Evolutionary conservation across 2,113 vertebrate species (phyloP).

Genomic region (Sterna hirundo): DNA sequence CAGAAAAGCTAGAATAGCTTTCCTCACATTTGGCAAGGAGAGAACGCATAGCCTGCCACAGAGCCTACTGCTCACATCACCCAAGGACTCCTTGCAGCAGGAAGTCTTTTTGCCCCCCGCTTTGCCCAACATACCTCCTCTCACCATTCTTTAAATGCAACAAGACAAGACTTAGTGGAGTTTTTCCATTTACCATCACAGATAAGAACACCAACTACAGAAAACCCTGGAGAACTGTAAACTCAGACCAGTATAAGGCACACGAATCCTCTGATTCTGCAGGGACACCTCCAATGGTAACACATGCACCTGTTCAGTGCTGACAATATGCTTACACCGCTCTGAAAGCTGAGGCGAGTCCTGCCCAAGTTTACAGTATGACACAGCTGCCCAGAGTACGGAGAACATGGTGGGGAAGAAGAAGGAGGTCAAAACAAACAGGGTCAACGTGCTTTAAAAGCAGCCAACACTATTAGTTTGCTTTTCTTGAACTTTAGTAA

Average conservation of each 20-base stretch:
- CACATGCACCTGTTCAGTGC: rapidly evolving
- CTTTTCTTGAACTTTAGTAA: not conserved
- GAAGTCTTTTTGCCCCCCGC: too few relatives aligned
- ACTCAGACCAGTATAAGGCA: not conserved
- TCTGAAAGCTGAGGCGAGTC: not conserved
- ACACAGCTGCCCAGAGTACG: not conserved
- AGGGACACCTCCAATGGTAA: not conserved
- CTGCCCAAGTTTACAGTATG: not conserved
- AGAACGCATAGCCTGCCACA: not conserved
- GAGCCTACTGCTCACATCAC: not conserved
- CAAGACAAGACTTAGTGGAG: not conserved
- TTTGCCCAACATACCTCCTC: not conserved
- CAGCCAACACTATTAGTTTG: not conserved
- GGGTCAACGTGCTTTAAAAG: not conserved
- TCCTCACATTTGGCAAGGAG: not conserved
- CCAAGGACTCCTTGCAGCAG: not conserved
- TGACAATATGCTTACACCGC: not conserved
- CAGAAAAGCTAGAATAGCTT: not conserved
- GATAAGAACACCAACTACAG: not conserved
- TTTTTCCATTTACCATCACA: not conserved
- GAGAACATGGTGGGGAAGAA: not conserved
- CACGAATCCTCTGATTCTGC: not conserved
- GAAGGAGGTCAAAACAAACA: not conserved
- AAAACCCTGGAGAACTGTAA: not conserved
- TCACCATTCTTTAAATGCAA: not conserved